Conservation (phyloP, 2,888 invertebrate genomes). For the Heteromurus nitidus region DNA sequence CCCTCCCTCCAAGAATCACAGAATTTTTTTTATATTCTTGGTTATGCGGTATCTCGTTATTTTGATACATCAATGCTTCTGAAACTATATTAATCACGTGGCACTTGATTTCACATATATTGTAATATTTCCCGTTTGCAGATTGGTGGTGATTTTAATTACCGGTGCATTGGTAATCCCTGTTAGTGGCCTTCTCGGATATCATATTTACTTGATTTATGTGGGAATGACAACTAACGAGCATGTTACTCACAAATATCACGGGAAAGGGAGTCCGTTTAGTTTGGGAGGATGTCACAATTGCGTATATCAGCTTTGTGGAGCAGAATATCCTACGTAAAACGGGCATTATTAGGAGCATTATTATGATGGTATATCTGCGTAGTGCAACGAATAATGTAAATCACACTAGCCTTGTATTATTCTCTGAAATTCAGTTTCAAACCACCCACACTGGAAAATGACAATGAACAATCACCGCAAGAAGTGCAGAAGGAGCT, state of each 20-base stretch:
- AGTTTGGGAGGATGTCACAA: conserved; percentile 27
- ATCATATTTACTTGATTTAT: conserved; percentile 27
- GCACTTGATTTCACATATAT: background rate
- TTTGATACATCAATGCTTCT: no score
- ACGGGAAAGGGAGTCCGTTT: conserved; percentile 11
- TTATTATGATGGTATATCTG: background rate
- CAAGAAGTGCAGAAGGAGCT: background rate
- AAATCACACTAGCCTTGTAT: background rate
- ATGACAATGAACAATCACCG: no score
- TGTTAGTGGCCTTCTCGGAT: conserved; percentile 36
- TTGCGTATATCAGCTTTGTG: conserved; percentile 35
- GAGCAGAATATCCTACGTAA: conserved; percentile 47
- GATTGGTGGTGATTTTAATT: background rate
- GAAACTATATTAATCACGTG: background rate
- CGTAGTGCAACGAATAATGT: background rate
- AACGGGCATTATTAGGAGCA: background rate
- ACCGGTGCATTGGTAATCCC: conserved; percentile 1
- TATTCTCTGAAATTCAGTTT: background rate
- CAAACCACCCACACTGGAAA: background rate
- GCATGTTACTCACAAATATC: conserved; percentile 20
- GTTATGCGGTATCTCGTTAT: background rate
- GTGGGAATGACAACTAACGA: conserved; percentile 37
- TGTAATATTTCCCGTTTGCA: background rate
- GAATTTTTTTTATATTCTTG: background rate
- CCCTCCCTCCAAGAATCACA: background rate